Base-by-base conservation (phyloP, 2,113 vertebrate species). In the Entelurus aequoreus region DNA sequence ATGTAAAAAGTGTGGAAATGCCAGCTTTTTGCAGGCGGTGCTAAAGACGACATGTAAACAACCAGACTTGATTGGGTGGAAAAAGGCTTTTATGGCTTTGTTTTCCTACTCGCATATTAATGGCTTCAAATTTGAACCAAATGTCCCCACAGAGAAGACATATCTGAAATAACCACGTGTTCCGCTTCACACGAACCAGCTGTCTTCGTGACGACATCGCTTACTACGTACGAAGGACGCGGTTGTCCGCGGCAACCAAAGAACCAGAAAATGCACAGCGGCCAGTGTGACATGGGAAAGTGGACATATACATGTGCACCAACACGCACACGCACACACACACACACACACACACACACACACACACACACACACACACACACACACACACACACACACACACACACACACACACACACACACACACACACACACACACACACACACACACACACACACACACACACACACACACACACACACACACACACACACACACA, bases 191-290 rank as follows among this genome's bases (percentile, higher is more conserved):
- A 61, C 59, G 44, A 71, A 72, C 47, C 49, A 42, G 63, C 42
- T 63, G 71, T 61, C 65, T 61, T 35, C 16, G 35, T 68, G 67
- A 51, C 59, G 52, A 52, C 50, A 72, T 85, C 72, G 78, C 78
- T 75, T 78, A 72, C 79, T 57, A 68, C 48, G 44, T 58, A n/a
- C 10, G 11, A 72, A 70, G 87, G 86, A 89, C 81, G 75, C 84
- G 86, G 87, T 56, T 82, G 84, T 80, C 84, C 62, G 57, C 51
- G 58, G 76, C 83, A 80, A 86, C 81, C 71, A 72, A 76, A 87
- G 65, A 75, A 57, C 46, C 60, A 38, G 50, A 54, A 51, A 70
- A 60, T 62, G 36, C 63, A 76, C 60, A 38, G 54, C 4, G 53
- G 55, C 72, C 69, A 61, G 53, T 61, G 53, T 61, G 60, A 69